Conservation (phyloP, 2,888 invertebrate genomes). For the Stenchaetothrips biformis region DNA sequence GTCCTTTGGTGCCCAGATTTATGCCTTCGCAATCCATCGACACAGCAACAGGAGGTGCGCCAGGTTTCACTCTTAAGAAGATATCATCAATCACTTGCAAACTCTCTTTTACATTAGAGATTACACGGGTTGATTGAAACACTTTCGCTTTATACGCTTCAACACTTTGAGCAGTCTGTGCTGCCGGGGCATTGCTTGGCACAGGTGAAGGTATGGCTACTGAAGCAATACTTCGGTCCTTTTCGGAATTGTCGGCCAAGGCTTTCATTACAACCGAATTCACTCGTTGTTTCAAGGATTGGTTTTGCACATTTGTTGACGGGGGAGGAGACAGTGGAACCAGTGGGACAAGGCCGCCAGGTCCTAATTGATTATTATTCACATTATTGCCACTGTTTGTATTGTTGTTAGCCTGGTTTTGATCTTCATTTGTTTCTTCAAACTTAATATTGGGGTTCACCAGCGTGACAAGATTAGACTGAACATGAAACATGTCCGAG, state of each 20-base stretch:
- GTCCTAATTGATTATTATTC: slow-evolving; percentile 32
- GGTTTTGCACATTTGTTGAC: slow-evolving; percentile 52
- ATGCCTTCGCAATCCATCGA: slow-evolving; percentile 92
- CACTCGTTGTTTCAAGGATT: slow-evolving; percentile 80
- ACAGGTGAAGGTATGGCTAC: slow-evolving; percentile 48
- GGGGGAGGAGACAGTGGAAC: slow-evolving; percentile 34
- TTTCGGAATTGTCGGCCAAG: slow-evolving; percentile 75
- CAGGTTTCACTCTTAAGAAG: slow-evolving; percentile 36
- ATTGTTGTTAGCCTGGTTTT: slow-evolving; percentile 30
- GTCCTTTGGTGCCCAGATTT: slow-evolving; percentile 83
- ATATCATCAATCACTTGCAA: slow-evolving; percentile 56
- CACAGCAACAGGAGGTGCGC: slow-evolving; percentile 52
- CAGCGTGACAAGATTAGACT: slow-evolving; percentile 83
- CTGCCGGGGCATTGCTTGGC: slow-evolving; percentile 30
- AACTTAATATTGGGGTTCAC: slow-evolving; percentile 52
- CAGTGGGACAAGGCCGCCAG: slow-evolving; percentile 40
- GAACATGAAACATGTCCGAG: slow-evolving; percentile 90
- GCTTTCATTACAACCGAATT: slow-evolving; percentile 84
- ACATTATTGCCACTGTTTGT: slow-evolving; percentile 32
- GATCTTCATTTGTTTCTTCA: slow-evolving; percentile 31
- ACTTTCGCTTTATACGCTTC: slow-evolving; percentile 78
- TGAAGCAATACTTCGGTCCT: slow-evolving; percentile 51
- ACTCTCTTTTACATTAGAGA: slow-evolving; percentile 74
- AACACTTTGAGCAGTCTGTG: slow-evolving; percentile 33
- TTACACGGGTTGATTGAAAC: slow-evolving; percentile 74